These are phyloP conservation scores for Tetragonisca angustula DNA, from an alignment of 2,888 invertebrate genomes.

Conservation along the genomic window DNA sequence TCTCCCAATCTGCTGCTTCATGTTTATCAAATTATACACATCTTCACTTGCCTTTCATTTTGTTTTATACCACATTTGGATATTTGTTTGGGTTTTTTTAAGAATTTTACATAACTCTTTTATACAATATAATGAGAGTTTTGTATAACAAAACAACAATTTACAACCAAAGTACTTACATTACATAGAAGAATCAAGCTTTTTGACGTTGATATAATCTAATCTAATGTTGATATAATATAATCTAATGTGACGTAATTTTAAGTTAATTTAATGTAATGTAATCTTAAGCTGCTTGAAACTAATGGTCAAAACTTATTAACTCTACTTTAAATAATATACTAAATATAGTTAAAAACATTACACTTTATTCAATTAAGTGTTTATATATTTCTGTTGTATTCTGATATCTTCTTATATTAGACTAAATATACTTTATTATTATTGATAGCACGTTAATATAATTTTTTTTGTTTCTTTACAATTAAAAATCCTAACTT, in stretches of 20 bases:
- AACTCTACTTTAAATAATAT: background rate
- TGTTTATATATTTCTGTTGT: conserved; percentile 36
- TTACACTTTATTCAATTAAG: conserved; percentile 9
- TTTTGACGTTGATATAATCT: conserved; percentile 29
- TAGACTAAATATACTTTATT: conserved; percentile 51
- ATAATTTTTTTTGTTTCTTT: conserved; percentile 16
- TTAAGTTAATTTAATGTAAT: background rate
- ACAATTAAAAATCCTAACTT: background rate
- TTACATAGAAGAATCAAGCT: conserved; percentile 25
- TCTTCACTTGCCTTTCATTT: conserved; percentile 43
- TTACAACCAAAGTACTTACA: conserved; percentile 62
- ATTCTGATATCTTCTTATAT: conserved; percentile 41
- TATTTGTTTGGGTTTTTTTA: conserved; percentile 41
- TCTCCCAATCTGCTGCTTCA: conserved; percentile 55
- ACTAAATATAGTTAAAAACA: background rate
- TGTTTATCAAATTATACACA: conserved; percentile 60
- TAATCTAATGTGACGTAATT: conserved; percentile 2
- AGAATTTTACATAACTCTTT: conserved; percentile 25
- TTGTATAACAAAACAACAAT: conserved; percentile 33
- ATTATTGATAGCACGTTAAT: conserved; percentile 42
- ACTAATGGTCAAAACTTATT: background rate
- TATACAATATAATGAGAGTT: conserved; percentile 35
- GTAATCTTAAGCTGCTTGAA: conserved; percentile 13
- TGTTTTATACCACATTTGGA: conserved; percentile 38
- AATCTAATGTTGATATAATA: conserved; percentile 26